These are phyloP conservation scores for Heliconius sara DNA, from an alignment of 2,888 invertebrate genomes.

Conservation along the genomic window DNA sequence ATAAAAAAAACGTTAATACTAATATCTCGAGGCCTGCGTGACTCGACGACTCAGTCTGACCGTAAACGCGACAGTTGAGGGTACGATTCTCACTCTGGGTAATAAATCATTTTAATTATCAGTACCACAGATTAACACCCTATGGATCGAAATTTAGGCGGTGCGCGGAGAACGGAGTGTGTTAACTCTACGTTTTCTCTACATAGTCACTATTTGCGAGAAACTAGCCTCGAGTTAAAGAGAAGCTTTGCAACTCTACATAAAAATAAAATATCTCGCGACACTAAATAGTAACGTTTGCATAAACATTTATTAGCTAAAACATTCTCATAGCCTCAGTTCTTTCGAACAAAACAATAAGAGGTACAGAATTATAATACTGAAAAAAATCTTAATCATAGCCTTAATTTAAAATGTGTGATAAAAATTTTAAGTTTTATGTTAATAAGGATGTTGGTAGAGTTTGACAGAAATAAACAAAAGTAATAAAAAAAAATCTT, in stretches of 20 bases:
- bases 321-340: conserved; percentile 46
- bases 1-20: conserved; percentile 3
- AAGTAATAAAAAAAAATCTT: background rate
- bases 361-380: conserved; percentile 43
- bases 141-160: no score
- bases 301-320: conserved; percentile 45
- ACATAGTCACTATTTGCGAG: background rate
- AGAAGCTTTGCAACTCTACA: background rate
- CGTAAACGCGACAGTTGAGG: background rate
- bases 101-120: no score
- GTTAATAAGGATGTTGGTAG: background rate
- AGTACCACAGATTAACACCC: no score
- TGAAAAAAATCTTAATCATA: conserved; percentile 44
- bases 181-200: background rate
- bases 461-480: background rate
- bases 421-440: background rate
- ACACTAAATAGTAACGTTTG: conserved; percentile 37
- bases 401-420: conserved; percentile 32
- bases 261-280: conserved; percentile 14
- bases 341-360: conserved; percentile 18
- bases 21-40: background rate
- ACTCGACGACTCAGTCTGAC: background rate
- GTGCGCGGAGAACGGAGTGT: no score
- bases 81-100: background rate
- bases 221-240: conserved; percentile 3